These are phyloP conservation scores for Drosophila tani DNA, from an alignment of 1,140 invertebrate species.

Conservation along the genomic window DNA sequence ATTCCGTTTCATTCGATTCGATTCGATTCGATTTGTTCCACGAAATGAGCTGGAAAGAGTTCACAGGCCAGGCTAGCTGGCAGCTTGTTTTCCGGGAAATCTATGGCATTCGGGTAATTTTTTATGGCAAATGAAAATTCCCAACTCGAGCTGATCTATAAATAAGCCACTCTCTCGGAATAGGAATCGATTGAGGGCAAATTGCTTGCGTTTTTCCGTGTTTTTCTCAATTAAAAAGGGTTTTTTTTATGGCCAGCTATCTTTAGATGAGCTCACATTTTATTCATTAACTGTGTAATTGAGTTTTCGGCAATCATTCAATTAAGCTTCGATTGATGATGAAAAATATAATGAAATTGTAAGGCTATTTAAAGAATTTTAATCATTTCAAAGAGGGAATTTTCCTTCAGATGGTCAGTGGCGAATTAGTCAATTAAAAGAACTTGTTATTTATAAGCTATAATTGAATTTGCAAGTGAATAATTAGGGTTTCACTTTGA, in stretches of 20 bases:
- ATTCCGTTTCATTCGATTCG: constrained; percentile 30
- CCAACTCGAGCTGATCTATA: constrained; percentile 15
- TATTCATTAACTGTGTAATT: background rate
- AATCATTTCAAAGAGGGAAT: background rate
- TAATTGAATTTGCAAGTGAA: background rate
- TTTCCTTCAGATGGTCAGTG: background rate
- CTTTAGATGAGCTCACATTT: background rate
- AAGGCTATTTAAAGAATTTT: background rate
- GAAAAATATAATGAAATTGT: background rate
- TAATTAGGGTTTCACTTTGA: too few relatives aligned
- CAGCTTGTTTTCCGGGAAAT: constrained; percentile 22
- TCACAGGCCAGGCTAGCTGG: background rate
- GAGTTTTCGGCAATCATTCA: background rate
- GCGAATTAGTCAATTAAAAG: background rate
- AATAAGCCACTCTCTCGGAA: constrained; percentile 12
- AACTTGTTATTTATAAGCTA: background rate
- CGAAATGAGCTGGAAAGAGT: constrained; percentile 39
- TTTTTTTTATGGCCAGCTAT: background rate
- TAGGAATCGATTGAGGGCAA: constrained; percentile 17
- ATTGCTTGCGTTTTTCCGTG: background rate
- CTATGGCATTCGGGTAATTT: too few relatives aligned
- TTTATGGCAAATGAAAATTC: constrained; percentile 26
- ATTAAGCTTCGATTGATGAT: background rate
- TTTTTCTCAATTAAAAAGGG: background rate
- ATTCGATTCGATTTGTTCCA: constrained; percentile 47